phyloP scores from a whole-genome alignment of 2,113 vertebrate genomes.

The Hippolais icterina region DNA sequence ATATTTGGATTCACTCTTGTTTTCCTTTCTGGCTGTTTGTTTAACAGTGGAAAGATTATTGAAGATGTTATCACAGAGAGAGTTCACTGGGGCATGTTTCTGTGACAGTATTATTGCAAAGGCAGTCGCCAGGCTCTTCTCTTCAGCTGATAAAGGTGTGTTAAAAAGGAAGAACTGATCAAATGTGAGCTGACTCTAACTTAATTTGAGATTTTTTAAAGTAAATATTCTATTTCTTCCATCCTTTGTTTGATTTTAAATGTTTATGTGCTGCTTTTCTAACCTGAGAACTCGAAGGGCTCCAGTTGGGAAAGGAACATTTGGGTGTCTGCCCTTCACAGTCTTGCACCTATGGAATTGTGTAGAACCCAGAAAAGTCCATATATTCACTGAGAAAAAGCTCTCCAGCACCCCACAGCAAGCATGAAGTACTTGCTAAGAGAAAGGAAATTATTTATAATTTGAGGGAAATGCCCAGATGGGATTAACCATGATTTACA shows the following conservation, averaged over 20 bases:
- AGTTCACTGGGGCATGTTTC: slow-evolving; percentile 11
- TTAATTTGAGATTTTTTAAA: neutral
- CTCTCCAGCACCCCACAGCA: neutral
- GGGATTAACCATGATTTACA: neutral
- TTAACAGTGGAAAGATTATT: slow-evolving; percentile 16
- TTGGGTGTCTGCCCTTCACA: neutral
- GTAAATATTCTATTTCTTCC: neutral
- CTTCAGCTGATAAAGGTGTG: neutral
- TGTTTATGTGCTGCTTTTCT: neutral
- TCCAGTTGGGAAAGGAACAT: neutral
- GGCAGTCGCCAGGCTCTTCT: neutral
- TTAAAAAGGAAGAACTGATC: neutral
- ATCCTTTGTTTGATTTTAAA: neutral
- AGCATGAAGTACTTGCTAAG: neutral
- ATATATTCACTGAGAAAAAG: neutral
- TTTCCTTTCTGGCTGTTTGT: slow-evolving; percentile 15
- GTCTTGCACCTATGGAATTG: neutral
- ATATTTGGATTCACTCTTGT: slow-evolving; percentile 9
- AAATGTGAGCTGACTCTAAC: neutral
- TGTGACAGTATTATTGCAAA: slow-evolving; percentile 11
- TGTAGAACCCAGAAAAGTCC: neutral
- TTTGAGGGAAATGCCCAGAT: neutral
- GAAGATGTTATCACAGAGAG: slow-evolving; percentile 19
- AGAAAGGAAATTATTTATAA: neutral
- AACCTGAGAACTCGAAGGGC: neutral